Base-by-base conservation (phyloP, 2,113 vertebrate genomes). In the Melospiza georgiana region DNA sequence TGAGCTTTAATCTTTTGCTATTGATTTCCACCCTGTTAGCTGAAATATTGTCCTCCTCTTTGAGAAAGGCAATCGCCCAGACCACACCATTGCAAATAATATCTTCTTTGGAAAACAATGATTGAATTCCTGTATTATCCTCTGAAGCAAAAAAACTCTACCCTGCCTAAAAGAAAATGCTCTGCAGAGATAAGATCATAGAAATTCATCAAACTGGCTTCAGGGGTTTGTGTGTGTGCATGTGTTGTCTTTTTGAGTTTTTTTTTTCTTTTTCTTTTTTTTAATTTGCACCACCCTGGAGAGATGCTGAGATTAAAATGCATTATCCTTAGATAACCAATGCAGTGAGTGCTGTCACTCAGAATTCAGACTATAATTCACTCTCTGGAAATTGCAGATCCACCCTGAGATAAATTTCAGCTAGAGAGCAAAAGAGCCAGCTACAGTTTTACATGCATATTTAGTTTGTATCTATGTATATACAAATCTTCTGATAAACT, bases 1-100 rank as follows among this genome's bases (percentile, higher is more conserved):
- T 96, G 90, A 95, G 95, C 95, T 96, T 96, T 96, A 96, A 96
- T 96, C 96, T 96, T 96, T 96, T 81, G 54, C 80, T 94, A 96
- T 97, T 92, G 96, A 97, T 97, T 97, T 95, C 94, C 69, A 95
- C 84, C 92, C 93, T 94, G 92, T 92, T 97, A 94, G 95, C 73
- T 96, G 94, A 96, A 96, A 95, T 94, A 94, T 58, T 79, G 95
- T 87, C 73, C 84, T 89, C 54, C 80, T 95, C 76, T 96, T 90
- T 91, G 86, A 97, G 88, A 76, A 90, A 91, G 80, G 73, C 96
- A 91, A 89, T 96, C 5, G 8, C n/a, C 65, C 69, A 87, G 94
- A 82, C 85, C 77, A 58, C 73, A 25, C 73, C 58, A 57, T 73
- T 90, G 86, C 93, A 94, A 96, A 96, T 94, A 97, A 95, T 92